Base-by-base conservation (phyloP, 2,113 vertebrate genomes). In the Salvator merianae region DNA sequence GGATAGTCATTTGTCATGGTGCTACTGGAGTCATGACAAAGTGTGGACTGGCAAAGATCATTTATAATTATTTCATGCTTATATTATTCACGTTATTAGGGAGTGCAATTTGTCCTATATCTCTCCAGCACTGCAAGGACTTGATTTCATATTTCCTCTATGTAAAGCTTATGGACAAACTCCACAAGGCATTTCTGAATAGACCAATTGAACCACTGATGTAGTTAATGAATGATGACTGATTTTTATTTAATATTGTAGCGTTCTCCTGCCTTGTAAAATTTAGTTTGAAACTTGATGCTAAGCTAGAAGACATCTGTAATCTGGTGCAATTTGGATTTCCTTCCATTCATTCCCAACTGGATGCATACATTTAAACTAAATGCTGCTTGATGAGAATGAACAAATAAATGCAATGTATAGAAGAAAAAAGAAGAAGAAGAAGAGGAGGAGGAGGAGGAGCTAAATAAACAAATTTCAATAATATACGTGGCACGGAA, bases 201-300 rank as follows among this genome's bases (percentile, higher is more conserved):
- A 16, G 53, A 20, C 71, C 82, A 78, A 80, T 81, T 92, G 91
- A 93, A 75, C 3, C 10, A 82, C 53, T 0, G 0, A 28, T 72
- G n/a, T 55, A 87, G 7, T 90, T 91, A 69, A 83, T 86, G 77
- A 69, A 68, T 82, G 84, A 63, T 88, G 90, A 63, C 86, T 86
- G 72, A 94, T 87, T 91, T 91, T 79, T 53, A 70, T 86, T 87
- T 85, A 72, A 38, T 78, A 36, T 0, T 0, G 90, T 90, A 90
- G 85, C 89, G 72, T 91, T 86, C 77, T 82, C 63, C 79, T 90
- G 78, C 83, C 87, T 86, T 92, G 92, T 94, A 93, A 93, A 93
- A 83, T 94, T 95, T 91, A 92, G 81, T 73, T 65, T 79, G 79
- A 55, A 59, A 73, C 87, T 92, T 93, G 84, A 88, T 93, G 62